Evolutionary conservation across 2,888 invertebrate genomes (phyloP).

Genomic region (Megastigmus dorsalis): DNA sequence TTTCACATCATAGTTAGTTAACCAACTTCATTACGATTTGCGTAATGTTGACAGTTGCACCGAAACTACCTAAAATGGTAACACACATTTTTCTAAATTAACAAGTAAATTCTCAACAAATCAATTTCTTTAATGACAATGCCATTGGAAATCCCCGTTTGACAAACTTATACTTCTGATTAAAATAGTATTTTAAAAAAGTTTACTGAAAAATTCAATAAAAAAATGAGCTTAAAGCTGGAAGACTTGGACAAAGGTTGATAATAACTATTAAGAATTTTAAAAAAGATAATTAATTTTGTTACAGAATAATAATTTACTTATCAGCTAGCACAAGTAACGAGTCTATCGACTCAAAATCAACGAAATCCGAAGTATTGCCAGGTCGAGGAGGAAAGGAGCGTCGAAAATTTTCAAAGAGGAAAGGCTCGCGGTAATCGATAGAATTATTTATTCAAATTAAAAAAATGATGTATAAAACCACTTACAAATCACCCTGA

Average conservation of each 20-base stretch:
- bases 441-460: no score
- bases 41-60: constrained; percentile 25
- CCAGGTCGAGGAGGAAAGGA: not conserved
- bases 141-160: constrained; percentile 8
- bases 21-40: constrained; percentile 28
- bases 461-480: constrained; percentile 10
- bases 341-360: not conserved
- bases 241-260: no score
- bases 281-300: constrained; percentile 12
- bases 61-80: constrained; percentile 11
- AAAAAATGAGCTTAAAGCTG: no score
- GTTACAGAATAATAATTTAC: not conserved
- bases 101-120: constrained; percentile 24
- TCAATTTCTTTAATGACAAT: constrained; percentile 11
- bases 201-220: no score
- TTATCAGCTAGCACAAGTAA: not conserved
- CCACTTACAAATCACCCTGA: no score
- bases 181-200: no score
- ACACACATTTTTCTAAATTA: constrained; percentile 38
- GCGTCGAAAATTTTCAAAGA: not conserved
- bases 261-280: no score
- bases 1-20: not conserved
- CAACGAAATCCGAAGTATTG: not conserved
- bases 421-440: no score
- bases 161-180: no score